Percentiles rank a stretch among this genome's conserved stretches.
Conservation (phyloP, 2,888 invertebrate species). For the Nemotelus nigrinus region DNA sequence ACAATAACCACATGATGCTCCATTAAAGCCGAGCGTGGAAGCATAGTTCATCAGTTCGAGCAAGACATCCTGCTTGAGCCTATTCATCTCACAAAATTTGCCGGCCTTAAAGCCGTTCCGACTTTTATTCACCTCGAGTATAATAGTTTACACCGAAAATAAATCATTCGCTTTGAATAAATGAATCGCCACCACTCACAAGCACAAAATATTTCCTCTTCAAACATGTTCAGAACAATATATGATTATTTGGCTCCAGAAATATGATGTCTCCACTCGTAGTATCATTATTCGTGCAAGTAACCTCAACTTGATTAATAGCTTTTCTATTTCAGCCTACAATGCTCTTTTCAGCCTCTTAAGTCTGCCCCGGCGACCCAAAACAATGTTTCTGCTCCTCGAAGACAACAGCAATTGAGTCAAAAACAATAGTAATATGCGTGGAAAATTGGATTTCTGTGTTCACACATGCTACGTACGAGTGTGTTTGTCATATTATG, state of each 20-base stretch:
- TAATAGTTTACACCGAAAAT: neutral
- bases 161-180: neutral
- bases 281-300: conserved; percentile 17
- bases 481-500: no score
- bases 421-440: conserved; percentile 17
- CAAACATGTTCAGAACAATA: conserved; percentile 1
- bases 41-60: no score
- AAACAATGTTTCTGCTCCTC: conserved; percentile 10
- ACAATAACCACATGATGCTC: no score
- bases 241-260: conserved; percentile 16
- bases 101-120: neutral
- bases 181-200: neutral
- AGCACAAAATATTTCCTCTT: conserved; percentile 2
- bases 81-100: neutral
- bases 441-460: conserved; percentile 15
- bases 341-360: neutral
- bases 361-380: no score
- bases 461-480: neutral
- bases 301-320: conserved; percentile 2
- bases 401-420: neutral
- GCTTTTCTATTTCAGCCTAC: conserved; percentile 11
- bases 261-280: conserved; percentile 15
- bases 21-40: no score
- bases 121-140: neutral
- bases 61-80: no score